Base-by-base conservation (phyloP, 2,888 invertebrate species). In the Lottia scabra region DNA sequence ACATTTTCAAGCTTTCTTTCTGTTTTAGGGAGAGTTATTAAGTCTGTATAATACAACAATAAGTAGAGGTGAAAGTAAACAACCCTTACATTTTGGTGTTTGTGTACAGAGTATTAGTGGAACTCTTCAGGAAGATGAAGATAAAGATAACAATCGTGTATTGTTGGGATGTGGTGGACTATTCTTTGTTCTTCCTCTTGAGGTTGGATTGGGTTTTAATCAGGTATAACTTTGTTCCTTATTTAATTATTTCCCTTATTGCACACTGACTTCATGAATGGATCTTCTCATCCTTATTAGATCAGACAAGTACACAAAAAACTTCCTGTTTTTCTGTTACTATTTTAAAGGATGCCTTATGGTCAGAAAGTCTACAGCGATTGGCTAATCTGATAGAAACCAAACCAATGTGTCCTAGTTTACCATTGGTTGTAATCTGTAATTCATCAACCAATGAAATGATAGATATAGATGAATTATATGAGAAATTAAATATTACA, bases 381-480 rank as follows among this genome's bases (percentile, higher is more conserved):
- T 72, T 86, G 63, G 78, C 79, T 19, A 75, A 73, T 68, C 63
- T 85, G 19, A 73, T 86, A 10, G 73, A 79, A 38, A 77, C 80
- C 30, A 84, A 81, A 48, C 83, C 83, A 13, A 67, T 67, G 10
- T 46, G 70, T 64, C 85, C 85, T 23, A 73, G 80, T 0, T 72
- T 84, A 19, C 85, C 87, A 38, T 75, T 87, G 79, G 81, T 84
- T n/a, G 70, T 86, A 44, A 48, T 86, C 48, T 67, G 81, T n/a
- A 81, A 83, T 16, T 68, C 77, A 16, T 19, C 75, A 68, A 65
- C 76, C 65, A 75, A 69, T 76, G 73, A 78, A 26, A 68, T 68
- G 23, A 68, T 74, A 4, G 75, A 71, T 30, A 16, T 72, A 15
- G 56, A 71, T 6, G 67, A 75, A 15, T 26, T 78, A 0, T 44